Evolutionary conservation across 2,888 invertebrate genomes (phyloP), one percentile per base, ranked within the genome.

Genomic region (Cetonia aurata): DNA sequence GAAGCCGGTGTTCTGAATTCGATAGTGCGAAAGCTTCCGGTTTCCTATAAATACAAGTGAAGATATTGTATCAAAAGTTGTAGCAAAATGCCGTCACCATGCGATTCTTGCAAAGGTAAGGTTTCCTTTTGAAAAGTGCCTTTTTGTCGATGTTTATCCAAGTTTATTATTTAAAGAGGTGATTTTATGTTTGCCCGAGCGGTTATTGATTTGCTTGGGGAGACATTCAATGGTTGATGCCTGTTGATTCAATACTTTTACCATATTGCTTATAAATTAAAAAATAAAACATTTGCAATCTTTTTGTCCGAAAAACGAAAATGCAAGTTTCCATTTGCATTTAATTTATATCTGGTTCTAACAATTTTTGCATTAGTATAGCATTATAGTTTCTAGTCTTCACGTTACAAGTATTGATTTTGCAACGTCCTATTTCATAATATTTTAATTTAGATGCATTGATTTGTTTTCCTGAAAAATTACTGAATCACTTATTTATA

Each of bases 91-190:
- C 88, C 88, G 74, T 86, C 88, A 31, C 88, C 88, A 70, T 85
- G 86, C 75, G 88, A 88, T 76, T 80, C 86, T 44, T 87, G 88
- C 80, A 88, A 88, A 85, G 88, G 88, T 88, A 83, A 80, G 81
- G 53, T 50, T 60, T n/a, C n/a, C n/a, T n/a, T 25, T 60, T 13
- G 71, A 46, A 50, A 46, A 31, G 42, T 41, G 31, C 19, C n/a
- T 25, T 8, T 25, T 50, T 68, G 3, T n/a, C 31, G 9, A 9
- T 52, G 41, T 52, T 52, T 12, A 52, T 19, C n/a, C 19, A 19
- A 12, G 3, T 52, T 25, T 6, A 12, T 25, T 19, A 1, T 52
- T n/a, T 3, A 8, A 52, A 52, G 1, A 10, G 3, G 37, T 37
- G 37, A 37, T 37, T 37, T 37, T 8, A 37, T 37, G 8, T 10